These are phyloP conservation scores for Perognathus longimembris DNA, from an alignment of 2,113 vertebrate species.

Conservation along the genomic window DNA sequence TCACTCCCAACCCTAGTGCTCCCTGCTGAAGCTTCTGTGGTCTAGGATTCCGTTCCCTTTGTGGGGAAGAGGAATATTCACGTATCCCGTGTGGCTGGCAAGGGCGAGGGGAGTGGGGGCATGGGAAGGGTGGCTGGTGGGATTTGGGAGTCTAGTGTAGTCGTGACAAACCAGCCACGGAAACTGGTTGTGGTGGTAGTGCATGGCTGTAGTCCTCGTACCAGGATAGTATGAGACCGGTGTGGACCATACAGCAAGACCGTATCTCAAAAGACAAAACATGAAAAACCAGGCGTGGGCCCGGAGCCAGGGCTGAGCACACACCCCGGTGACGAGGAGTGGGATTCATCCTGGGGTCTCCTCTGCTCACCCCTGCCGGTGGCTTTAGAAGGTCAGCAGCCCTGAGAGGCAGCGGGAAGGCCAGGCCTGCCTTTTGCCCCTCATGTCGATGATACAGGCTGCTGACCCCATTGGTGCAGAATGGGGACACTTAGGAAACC, in stretches of 20 bases:
- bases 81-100: not conserved
- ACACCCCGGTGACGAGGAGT: not conserved
- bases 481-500: not conserved
- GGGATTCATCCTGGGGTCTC: not conserved
- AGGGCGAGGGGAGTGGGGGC: no score
- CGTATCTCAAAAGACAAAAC: no score
- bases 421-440: not conserved
- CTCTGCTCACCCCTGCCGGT: not conserved
- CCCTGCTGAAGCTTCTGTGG: not conserved
- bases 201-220: no score
- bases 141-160: accelerated
- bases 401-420: not conserved
- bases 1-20: accelerated
- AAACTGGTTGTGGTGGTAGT: no score
- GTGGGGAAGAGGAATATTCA: no score
- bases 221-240: no score
- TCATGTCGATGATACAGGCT: accelerated
- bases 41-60: not conserved
- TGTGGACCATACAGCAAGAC: no score
- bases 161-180: not conserved
- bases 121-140: no score
- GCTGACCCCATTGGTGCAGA: accelerated
- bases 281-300: no score
- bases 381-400: not conserved
- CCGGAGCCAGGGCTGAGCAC: accelerated